Evolutionary conservation across 1,140 invertebrate species (phyloP).

Genomic region (Saccostrea echinata): DNA sequence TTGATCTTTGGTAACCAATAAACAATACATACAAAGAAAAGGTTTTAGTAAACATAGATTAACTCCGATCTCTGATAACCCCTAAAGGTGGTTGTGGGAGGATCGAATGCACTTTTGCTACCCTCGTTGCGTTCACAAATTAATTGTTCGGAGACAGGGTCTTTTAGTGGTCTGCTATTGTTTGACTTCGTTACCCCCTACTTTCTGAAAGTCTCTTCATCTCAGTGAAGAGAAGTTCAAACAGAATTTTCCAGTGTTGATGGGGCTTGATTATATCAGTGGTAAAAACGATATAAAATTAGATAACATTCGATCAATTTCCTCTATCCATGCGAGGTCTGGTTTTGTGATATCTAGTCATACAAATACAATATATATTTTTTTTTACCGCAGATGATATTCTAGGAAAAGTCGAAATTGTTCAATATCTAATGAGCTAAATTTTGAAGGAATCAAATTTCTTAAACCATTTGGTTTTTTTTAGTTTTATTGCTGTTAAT

Average conservation of each 20-base stretch:
- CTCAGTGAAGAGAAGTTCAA: neutral
- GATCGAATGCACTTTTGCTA: neutral
- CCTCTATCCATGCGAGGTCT: neutral
- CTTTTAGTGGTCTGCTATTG: slow-evolving; percentile 24
- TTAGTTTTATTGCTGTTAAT: neutral
- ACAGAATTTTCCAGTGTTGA: slow-evolving; percentile 30
- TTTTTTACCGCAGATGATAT: neutral
- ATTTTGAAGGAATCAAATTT: neutral
- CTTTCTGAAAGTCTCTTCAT: slow-evolving; percentile 15
- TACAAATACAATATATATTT: neutral
- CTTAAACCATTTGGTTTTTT: neutral
- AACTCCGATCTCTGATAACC: neutral
- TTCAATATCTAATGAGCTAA: neutral
- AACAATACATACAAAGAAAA: neutral
- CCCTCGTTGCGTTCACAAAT: neutral
- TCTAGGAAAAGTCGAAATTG: neutral
- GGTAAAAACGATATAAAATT: slow-evolving; percentile 7
- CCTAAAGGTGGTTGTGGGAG: neutral
- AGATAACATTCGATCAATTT: slow-evolving; percentile 34
- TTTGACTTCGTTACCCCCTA: neutral
- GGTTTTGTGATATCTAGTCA: neutral
- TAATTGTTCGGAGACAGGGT: neutral
- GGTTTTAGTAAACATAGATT: too few species aligned
- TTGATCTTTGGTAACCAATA: neutral
- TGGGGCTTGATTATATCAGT: slow-evolving; percentile 17